These are phyloP conservation scores for Caenorhabditis becei DNA, from an alignment of 2,888 invertebrate species.

Conservation along the genomic window DNA sequence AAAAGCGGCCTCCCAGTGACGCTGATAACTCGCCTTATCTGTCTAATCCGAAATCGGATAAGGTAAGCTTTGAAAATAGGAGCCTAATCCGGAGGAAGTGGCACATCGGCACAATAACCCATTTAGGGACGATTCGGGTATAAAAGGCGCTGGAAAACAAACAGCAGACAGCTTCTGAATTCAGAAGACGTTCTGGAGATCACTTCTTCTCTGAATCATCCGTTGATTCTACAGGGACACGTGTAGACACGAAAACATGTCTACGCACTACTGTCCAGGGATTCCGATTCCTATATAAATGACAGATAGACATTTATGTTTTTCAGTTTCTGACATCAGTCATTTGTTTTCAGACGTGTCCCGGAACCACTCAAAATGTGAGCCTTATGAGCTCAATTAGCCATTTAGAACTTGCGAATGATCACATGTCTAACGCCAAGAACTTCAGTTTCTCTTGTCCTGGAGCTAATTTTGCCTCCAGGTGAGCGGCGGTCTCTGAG, in stretches of 20 bases:
- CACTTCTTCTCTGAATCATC: no score
- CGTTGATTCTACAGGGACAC: not conserved
- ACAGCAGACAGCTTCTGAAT: no score
- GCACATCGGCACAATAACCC: slow-evolving; percentile 1
- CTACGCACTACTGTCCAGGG: not conserved
- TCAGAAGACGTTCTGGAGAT: no score
- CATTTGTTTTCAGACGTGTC: no score
- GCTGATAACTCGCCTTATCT: not conserved
- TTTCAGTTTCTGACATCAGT: not conserved
- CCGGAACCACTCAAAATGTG: no score
- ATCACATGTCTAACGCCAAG: no score
- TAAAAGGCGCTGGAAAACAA: slow-evolving; percentile 3
- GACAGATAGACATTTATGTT: no score
- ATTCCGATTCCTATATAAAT: not conserved
- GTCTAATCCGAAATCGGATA: not conserved
- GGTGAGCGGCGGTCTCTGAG: no score
- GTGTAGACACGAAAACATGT: not conserved
- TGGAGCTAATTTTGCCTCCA: no score
- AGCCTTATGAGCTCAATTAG: no score
- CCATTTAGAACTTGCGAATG: no score
- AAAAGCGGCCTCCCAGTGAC: not conserved
- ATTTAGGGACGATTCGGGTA: slow-evolving; percentile 7
- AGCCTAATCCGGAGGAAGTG: slow-evolving; percentile 20
- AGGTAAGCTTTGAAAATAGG: slow-evolving; percentile 19
- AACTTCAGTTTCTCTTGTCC: no score